Evolutionary conservation across 2,113 vertebrate genomes (phyloP), one percentile per base, ranked within the genome.

Genomic region (Gavia stellata): DNA sequence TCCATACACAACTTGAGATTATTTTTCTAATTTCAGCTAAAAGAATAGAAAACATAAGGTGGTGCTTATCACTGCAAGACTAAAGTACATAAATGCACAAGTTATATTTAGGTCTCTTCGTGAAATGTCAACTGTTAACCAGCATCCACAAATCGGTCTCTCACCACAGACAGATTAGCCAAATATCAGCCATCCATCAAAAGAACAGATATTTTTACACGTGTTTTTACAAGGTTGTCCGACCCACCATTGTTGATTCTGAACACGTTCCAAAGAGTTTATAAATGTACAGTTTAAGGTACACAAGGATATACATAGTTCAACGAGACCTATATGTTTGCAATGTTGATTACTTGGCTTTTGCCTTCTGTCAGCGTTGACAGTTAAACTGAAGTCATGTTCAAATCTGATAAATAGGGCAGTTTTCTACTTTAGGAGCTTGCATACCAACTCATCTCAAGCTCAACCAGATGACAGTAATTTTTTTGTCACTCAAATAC

Each of bases 11-110:
- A 72, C 1, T 55, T 56, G 62, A 74, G 50, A 82, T 80, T 68
- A 80, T 75, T 92, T 79, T 62, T 59, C 70, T 75, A 31, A 83
- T 83, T 83, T 65, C 82, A 88, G 84, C n/a, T 80, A 33, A 29
- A 89, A 81, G 40, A 52, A 71, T 9, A 40, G 56, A 91, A 95
- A 75, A 47, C 36, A 9, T 16, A 62, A 88, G 26, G 28, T 52
- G 21, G 20, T 74, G 49, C 42, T 59, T 63, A 24, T 49, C 47
- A 50, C n/a, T n/a, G 29, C 2, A 13, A 81, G 62, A 52, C 31
- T 25, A 3, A 34, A 80, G 58, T 8, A 50, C 25, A 42, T 33
- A 73, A 83, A 93, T 4, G 23, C 38, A 23, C 21, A 34, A 56
- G 63, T 62, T 49, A 58, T 47, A 42, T 63, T 75, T n/a, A 89